phyloP scores from a whole-genome alignment of 2,797 vertebrate species.

The Geotria australis region DNA sequence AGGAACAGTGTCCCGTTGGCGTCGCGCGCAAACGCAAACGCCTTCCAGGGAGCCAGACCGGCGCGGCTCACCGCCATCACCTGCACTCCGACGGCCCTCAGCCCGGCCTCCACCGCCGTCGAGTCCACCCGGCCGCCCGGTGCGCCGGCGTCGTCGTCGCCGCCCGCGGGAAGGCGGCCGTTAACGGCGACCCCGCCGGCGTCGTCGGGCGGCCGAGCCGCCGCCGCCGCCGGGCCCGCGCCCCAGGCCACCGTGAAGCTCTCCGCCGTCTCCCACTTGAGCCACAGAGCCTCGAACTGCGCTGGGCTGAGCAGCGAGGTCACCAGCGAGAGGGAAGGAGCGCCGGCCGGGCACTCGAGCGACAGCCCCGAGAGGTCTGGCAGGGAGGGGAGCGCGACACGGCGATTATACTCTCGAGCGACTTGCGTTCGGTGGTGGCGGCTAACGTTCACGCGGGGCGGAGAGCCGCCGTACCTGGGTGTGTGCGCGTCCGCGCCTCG shows the following conservation, averaged over 20 bases:
- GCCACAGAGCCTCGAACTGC: slow-evolving; percentile 50
- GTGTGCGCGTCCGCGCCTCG: slow-evolving; percentile 1
- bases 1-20: slow-evolving; percentile 24
- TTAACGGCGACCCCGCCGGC: too few species aligned
- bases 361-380: slow-evolving; percentile 6
- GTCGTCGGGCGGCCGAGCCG: too few species aligned
- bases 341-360: slow-evolving; percentile 2
- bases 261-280: slow-evolving; percentile 12
- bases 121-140: slow-evolving; percentile 6
- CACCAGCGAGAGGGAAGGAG: slow-evolving; percentile 5
- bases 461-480: slow-evolving; percentile 6
- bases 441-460: neutral
- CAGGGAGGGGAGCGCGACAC: slow-evolving; percentile 6
- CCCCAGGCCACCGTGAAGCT: slow-evolving; percentile 13
- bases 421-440: too few species aligned
- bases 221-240: slow-evolving; percentile 2
- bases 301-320: slow-evolving; percentile 22
- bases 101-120: slow-evolving; percentile 33
- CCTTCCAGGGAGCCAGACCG: slow-evolving; percentile 37
- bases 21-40: slow-evolving; percentile 45
- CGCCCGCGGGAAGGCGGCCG: too few species aligned
- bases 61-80: slow-evolving; percentile 45
- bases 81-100: slow-evolving; percentile 56
- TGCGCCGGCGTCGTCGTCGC: too few species aligned
- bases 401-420: neutral